Conservation (phyloP, 92 coral and sea anemone species). For the Chrysogorgia sp. region DNA sequence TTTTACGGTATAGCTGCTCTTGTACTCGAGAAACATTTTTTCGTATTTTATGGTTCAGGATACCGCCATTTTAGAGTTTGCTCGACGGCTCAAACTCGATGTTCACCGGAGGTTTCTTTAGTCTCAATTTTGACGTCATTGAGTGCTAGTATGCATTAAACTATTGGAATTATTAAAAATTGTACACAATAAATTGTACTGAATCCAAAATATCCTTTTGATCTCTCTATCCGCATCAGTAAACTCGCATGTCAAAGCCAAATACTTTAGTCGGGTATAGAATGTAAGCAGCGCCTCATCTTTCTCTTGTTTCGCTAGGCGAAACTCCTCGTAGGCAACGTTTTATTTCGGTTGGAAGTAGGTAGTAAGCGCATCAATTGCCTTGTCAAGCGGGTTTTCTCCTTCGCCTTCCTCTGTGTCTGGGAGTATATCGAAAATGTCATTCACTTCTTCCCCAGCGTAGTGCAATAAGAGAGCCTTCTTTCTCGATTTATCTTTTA, state of each 20-base stretch:
- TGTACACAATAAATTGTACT: no score
- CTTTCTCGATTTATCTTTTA: slow-evolving; percentile 24
- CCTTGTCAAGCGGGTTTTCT: slow-evolving; percentile 57
- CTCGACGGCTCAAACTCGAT: no score
- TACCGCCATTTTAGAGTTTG: no score
- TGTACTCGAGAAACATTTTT: no score
- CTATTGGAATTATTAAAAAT: no score
- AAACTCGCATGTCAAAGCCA: slow-evolving; percentile 59
- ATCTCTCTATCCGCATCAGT: slow-evolving; percentile 60
- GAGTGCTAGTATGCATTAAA: no score
- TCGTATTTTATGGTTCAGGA: no score
- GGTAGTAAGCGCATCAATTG: slow-evolving; percentile 49
- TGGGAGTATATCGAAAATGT: slow-evolving; percentile 39
- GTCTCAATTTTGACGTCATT: no score
- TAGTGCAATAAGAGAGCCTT: slow-evolving; percentile 54
- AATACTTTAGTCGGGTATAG: slow-evolving; percentile 57
- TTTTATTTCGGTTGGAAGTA: slow-evolving; percentile 64
- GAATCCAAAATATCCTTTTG: no score
- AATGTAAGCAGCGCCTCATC: slow-evolving; percentile 43
- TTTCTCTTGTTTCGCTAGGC: slow-evolving; percentile 50
- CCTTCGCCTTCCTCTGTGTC: slow-evolving; percentile 45
- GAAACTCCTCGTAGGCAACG: slow-evolving; percentile 58
- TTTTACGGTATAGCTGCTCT: no score
- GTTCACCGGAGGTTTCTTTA: no score
- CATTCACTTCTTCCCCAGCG: slow-evolving; percentile 62